Evolutionary conservation across 2,888 invertebrate species (phyloP), one percentile per base, ranked within the genome.

Genomic region (Scaptomyza reducta): DNA sequence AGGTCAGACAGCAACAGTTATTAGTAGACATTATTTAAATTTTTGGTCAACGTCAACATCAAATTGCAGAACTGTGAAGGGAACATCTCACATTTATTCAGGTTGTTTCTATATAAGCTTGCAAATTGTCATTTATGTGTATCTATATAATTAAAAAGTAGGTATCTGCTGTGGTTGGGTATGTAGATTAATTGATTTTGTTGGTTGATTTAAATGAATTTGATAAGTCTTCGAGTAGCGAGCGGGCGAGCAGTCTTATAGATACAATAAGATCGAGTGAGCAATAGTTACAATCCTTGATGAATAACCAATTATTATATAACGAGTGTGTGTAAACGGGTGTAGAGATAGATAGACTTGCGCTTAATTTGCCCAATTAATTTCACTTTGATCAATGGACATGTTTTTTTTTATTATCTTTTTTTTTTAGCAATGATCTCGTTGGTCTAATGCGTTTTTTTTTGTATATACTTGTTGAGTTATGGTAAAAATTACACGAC

Each of bases 11-110:
- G 67, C 63, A 78, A 67, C 62, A 61, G 6, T 46, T 35, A 61
- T 57, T 46, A 59, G 74, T 40, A 60, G 47, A 57, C 64, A 65
- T 27, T 50, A 47, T 47, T 53, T 25, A 44, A 47, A 61, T 55
- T 51, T 33, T 49, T 64, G 63, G 71, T 76, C 71, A 70, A 73
- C 62, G 47, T 66, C 56, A 66, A 60, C 47, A 66, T 73, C 72
- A 73, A 73, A 80, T 79, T 89, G 89, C 64, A 90, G 95, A 96
- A 96, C 96, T 95, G 96, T 95, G 96, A 96, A 96, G 95, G 96
- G 95, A 84, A 88, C 88, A 79, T 94, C 94, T 94, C 95, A 95
- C 95, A 89, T 89, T 79, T 72, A 72, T 77, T 78, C 75, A 72
- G 78, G 65, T 80, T 68, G 31, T 63, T 70, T 73, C 33, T 45